Percentiles rank a stretch among this genome's conserved stretches.
Evolutionary conservation across 1,140 invertebrate species (phyloP).

Genomic region (Zaprionus lachaisei): DNA sequence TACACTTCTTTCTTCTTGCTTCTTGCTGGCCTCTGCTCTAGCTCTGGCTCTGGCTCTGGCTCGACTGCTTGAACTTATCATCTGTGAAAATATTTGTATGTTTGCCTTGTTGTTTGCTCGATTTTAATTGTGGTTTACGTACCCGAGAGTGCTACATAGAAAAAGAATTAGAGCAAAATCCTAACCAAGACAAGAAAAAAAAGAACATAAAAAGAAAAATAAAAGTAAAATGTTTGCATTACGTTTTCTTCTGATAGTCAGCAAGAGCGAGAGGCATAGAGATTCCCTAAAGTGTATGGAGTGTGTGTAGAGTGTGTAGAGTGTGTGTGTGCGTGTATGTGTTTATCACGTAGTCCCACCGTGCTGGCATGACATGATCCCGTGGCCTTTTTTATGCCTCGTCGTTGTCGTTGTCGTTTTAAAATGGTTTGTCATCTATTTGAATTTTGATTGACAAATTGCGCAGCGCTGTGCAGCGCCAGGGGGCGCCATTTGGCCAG

Average conservation of each 20-base stretch:
- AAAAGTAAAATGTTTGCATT: constrained; percentile 60
- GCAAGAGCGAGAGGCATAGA: constrained; percentile 10
- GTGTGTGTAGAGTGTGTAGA: neutral
- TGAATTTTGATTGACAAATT: constrained; percentile 82
- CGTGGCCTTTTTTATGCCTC: constrained; percentile 80
- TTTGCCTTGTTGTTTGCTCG: constrained; percentile 68
- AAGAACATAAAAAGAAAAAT: constrained; percentile 23
- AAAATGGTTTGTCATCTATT: constrained; percentile 64
- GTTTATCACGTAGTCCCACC: constrained; percentile 70
- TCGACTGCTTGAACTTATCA: constrained; percentile 71
- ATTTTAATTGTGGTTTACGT: constrained; percentile 74
- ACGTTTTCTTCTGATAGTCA: constrained; percentile 35
- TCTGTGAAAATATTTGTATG: constrained; percentile 82
- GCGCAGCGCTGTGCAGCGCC: constrained; percentile 60
- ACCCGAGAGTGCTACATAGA: constrained; percentile 41
- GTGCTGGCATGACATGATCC: constrained; percentile 63
- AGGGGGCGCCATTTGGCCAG: constrained; percentile 23
- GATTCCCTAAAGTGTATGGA: constrained; percentile 10
- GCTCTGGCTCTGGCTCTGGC: neutral
- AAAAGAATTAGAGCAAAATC: constrained; percentile 80
- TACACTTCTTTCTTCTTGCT: constrained; percentile 44
- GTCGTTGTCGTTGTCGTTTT: constrained; percentile 30
- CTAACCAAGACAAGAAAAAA: constrained; percentile 41
- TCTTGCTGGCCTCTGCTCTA: neutral
- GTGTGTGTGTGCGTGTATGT: constrained; percentile 26